Evolutionary conservation across 2,888 invertebrate genomes (phyloP), one percentile per base, ranked within the genome.

Genomic region (Pedicia rivosa): DNA sequence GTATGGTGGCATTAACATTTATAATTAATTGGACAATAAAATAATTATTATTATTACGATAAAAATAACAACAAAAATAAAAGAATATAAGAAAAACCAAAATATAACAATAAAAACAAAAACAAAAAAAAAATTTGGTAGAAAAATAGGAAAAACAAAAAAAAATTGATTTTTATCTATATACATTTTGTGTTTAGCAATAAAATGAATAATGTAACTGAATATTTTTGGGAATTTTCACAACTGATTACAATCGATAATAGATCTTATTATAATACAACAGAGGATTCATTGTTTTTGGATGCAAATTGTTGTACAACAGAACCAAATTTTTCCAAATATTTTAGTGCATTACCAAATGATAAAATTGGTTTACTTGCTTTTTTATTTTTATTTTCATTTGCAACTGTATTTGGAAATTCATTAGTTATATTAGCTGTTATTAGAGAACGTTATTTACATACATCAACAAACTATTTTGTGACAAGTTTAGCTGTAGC

Each of bases 391-490:
- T 64, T 84, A 10, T 91, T 95, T 60, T 92, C 91, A 1, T 66
- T 92, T 40, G 80, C 87, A 7, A 95, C 95, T 0, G 86, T 97
- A 0, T 83, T 92, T 52, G 97, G 97, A 38, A 98, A 98, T 60
- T 76, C 80, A 53, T 67, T 97, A 35, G 95, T 97, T 10, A 92
- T 97, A 42, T 64, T 88, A 35, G 95, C 95, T 0, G 95, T 97
- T 7, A 74, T 84, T 22, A 70, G 90, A 14, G 95, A 95, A 56
- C 69, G 91, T 14, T 94, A 94, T 53, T 69, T 98, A 5, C 88
- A 95, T 56, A 94, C 94, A 8, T 90, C 95, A 7, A 97, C 97
- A 6, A 95, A 95, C 61, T 97, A 94, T 56, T 90, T 97, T 58
- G 90, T 97, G 43, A 92, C 94, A 8, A 95, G 95, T 10, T 63